Conservation (phyloP, 1,140 invertebrate species). For the Globodera rostochiensis region DNA sequence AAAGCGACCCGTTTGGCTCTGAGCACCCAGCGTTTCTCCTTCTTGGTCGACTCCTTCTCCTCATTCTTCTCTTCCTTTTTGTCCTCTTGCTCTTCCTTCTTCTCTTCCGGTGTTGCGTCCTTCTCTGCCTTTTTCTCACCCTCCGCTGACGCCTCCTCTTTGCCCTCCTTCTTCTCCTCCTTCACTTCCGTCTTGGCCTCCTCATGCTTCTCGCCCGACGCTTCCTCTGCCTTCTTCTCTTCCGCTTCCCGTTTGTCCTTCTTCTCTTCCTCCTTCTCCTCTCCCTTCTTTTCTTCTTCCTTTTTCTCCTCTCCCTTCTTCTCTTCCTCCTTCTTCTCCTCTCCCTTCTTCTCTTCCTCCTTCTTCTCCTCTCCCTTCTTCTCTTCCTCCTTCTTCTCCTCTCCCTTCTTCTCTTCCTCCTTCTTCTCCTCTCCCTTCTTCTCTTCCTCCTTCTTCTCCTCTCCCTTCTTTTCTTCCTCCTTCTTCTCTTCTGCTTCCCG, state of each 20-base stretch:
- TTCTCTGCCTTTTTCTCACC: constrained; percentile 4
- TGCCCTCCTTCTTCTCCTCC: constrained; percentile 25
- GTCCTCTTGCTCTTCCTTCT: neutral
- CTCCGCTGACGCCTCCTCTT: constrained; percentile 5
- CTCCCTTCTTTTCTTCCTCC: neutral
- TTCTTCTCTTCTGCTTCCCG: constrained; percentile 7
- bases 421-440: constrained; percentile 10
- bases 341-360: neutral
- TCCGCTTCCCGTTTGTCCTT: neutral
- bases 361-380: neutral
- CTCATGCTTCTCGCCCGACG: constrained; percentile 12
- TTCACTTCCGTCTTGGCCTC: neutral
- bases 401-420: neutral
- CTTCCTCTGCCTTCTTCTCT: neutral
- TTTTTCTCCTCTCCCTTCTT: neutral
- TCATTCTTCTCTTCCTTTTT: constrained; percentile 1
- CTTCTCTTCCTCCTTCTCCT: constrained; percentile 4
- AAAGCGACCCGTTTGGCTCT: neutral
- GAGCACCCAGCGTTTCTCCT: constrained; percentile 8
- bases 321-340: constrained; percentile 4
- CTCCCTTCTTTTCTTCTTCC: constrained; percentile 21
- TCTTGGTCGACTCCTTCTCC: neutral
- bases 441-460: neutral
- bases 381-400: constrained; percentile 1
- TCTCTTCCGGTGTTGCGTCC: constrained; percentile 6